A percentile compares a stretch with the other conserved stretches of the same genome.
Conservation (phyloP, 2,797 vertebrate species). For the Anabacerthia variegaticeps region DNA sequence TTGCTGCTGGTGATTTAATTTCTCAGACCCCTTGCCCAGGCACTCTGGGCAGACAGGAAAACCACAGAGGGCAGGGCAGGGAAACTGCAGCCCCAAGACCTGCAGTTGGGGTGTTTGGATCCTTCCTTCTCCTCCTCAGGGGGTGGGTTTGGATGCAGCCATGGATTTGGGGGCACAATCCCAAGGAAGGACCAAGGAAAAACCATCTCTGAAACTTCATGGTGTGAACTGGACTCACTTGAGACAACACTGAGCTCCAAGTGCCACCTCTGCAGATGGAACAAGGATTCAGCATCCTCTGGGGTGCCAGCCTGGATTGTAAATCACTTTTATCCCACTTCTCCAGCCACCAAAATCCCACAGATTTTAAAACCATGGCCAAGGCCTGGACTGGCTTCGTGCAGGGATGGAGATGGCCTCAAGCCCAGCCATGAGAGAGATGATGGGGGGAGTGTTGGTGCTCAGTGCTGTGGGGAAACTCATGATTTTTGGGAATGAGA, state of each 20-base stretch:
- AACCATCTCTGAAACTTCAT: not conserved
- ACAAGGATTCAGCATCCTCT: rapidly evolving
- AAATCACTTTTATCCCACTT: not conserved
- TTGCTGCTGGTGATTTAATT: not conserved
- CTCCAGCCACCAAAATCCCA: not conserved
- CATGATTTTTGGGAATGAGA: rapidly evolving
- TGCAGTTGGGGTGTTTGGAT: rapidly evolving
- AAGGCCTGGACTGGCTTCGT: not conserved
- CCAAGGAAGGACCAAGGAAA: not conserved
- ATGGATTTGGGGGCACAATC: not conserved
- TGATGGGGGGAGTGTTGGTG: not conserved
- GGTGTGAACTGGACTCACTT: rapidly evolving
- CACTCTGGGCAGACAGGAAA: not conserved
- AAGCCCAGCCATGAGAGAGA: rapidly evolving
- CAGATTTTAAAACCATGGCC: not conserved
- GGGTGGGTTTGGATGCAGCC: not conserved
- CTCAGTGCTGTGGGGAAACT: not conserved
- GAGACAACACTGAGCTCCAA: not conserved
- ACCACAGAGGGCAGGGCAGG: not conserved
- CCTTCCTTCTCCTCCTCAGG: not conserved
- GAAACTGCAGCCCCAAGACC: not conserved
- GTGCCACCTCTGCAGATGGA: not conserved
- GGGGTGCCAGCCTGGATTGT: not conserved
- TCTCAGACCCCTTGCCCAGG: rapidly evolving
- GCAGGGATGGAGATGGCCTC: rapidly evolving